A percentile compares a stretch with the other conserved stretches of the same genome.
Conservation (phyloP, 2,888 invertebrate species). For the Cantharis lateralis region DNA sequence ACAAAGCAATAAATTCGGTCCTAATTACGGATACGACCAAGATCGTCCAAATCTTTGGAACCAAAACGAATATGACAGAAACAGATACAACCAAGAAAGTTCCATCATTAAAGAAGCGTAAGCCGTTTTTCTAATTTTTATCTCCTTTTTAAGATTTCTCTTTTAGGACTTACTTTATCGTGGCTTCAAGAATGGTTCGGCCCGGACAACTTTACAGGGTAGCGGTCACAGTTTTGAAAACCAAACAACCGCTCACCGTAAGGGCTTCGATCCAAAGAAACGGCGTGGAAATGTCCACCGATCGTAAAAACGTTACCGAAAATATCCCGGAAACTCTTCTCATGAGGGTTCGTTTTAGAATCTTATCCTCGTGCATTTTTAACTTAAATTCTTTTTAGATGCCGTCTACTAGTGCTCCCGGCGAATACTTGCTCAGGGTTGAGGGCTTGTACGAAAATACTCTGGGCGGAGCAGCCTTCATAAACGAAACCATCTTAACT, state of each 20-base stretch:
- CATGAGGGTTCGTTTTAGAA: slow-evolving; percentile 68
- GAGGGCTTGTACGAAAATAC: slow-evolving; percentile 69
- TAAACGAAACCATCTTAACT: slow-evolving; percentile 81
- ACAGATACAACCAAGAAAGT: slow-evolving; percentile 32
- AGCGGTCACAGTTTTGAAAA: slow-evolving; percentile 80
- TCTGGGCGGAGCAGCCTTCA: slow-evolving; percentile 85
- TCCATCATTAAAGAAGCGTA: slow-evolving; percentile 50
- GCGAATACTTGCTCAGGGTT: slow-evolving; percentile 75
- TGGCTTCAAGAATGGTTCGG: slow-evolving; percentile 88
- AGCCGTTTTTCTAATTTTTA: slow-evolving; percentile 23
- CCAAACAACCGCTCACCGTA: slow-evolving; percentile 80
- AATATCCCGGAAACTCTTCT: slow-evolving; percentile 89
- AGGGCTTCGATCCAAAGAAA: slow-evolving; percentile 88
- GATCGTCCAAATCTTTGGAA: slow-evolving; percentile 16
- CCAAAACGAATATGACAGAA: slow-evolving; percentile 25
- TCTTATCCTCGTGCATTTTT: background rate
- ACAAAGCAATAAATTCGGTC: slow-evolving; percentile 9
- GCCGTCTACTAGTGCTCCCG: slow-evolving; percentile 81
- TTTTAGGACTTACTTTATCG: slow-evolving; percentile 87
- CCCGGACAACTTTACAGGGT: slow-evolving; percentile 91
- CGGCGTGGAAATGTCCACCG: slow-evolving; percentile 86
- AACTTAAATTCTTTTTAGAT: slow-evolving; percentile 58
- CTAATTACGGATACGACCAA: slow-evolving; percentile 14
- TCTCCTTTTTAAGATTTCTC: background rate
- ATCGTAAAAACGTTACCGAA: slow-evolving; percentile 79